Evolutionary conservation across 2,888 invertebrate genomes (phyloP), one percentile per base, ranked within the genome.

Genomic region (Neoaliturus tenellus): DNA sequence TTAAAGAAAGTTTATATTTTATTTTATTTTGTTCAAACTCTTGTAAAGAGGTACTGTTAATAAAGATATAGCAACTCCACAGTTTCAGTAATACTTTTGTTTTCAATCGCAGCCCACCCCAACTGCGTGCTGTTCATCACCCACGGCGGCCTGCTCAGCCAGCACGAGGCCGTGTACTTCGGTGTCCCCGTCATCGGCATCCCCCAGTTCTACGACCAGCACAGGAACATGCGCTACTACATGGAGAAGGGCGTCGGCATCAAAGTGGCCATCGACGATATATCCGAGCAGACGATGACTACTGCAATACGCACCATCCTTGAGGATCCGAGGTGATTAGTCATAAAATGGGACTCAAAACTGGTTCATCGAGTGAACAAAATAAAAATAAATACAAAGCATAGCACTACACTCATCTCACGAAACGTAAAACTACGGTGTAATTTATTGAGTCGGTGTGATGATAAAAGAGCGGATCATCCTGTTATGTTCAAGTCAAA

Each of bases 181-280:
- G 88, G 86, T 23, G 85, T 88, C 23, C 87, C 88, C 17, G 48
- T 88, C 14, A 67, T 88, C 35, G 86, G 86, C 10, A 86, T 88
- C 23, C 87, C 88, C 6, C 51, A 87, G 41, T 86, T 87, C 84
- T 87, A 85, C 20, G 87, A 87, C 35, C 87, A 91, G 88, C 88
- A 88, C 71, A 87, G 90, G 10, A 91, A 91, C 80, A 89, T 90
- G 86, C 89, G 89, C 48, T 89, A 90, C 75, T 90, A 90, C 0
- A 89, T 88, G 0, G 87, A 89, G 25, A 88, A 89, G 12, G 91
- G 91, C 28, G 90, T 89, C 82, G 91, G 90, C 28, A 88, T 91
- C 8, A 89, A 88, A 0, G 67, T 91, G 12, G 88, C 89, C 84
- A 91, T 89, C 35, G 89, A 89, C 39, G 88, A 89, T 5, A 89